phyloP scores from a whole-genome alignment of 2,888 invertebrate species.

The Trachelus stipa region DNA sequence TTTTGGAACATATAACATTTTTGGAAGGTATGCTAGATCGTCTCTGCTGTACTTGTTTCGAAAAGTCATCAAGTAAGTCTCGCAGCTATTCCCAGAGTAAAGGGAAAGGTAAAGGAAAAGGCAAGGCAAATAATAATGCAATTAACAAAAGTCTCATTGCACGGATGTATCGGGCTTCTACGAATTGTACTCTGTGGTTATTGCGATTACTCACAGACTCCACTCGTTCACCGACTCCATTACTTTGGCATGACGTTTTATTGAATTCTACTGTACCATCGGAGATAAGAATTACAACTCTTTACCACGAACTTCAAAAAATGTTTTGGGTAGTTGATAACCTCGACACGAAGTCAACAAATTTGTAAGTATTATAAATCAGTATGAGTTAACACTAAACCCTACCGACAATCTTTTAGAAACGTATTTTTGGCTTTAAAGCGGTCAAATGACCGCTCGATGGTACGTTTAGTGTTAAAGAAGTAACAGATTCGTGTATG shows the following conservation, averaged over 20 bases:
- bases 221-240: slow-evolving; percentile 36
- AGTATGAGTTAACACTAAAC: no score
- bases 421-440: no score
- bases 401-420: no score
- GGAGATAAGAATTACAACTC: slow-evolving; percentile 41
- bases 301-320: slow-evolving; percentile 53
- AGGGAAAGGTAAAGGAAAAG: slow-evolving; percentile 40
- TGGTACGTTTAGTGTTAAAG: no score
- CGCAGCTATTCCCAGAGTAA: slow-evolving; percentile 21
- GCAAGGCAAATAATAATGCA: slow-evolving; percentile 5
- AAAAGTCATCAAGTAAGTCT: slow-evolving; percentile 28
- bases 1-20: slow-evolving; percentile 84
- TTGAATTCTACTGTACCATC: slow-evolving; percentile 49
- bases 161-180: slow-evolving; percentile 51
- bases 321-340: slow-evolving; percentile 77
- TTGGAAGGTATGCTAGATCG: slow-evolving; percentile 80
- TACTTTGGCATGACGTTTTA: slow-evolving; percentile 61
- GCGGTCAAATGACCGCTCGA: no score
- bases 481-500: no score
- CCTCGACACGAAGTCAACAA: slow-evolving; percentile 86
- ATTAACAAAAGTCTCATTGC: slow-evolving; percentile 32
- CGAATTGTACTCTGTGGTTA: slow-evolving; percentile 50
- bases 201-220: slow-evolving; percentile 48
- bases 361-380: slow-evolving; percentile 79
- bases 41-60: slow-evolving; percentile 68